phyloP scores from a whole-genome alignment of 2,113 vertebrate genomes.

The Hippopotamus amphibius region DNA sequence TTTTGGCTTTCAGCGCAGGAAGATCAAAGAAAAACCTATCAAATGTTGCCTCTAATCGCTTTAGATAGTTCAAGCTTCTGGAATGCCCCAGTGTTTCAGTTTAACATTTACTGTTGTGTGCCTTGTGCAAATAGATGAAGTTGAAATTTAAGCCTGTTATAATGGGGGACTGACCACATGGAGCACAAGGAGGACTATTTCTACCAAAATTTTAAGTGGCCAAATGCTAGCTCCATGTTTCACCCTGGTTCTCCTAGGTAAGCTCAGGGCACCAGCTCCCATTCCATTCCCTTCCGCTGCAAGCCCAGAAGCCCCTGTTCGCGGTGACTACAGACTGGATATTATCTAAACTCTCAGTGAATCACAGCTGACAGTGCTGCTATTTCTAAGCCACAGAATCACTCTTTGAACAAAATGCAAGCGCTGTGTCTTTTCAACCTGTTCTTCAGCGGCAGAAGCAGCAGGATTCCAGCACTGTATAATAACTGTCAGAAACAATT shows the following conservation, averaged over 20 bases:
- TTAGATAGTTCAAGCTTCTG: slow-evolving; percentile 62
- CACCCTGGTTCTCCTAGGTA: background rate
- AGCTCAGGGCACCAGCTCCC: slow-evolving; percentile 45
- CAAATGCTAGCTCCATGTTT: slow-evolving; percentile 27
- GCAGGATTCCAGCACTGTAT: slow-evolving; percentile 93
- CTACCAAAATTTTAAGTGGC: slow-evolving; percentile 49
- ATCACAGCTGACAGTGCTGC: slow-evolving; percentile 90
- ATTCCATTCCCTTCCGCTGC: slow-evolving; percentile 78
- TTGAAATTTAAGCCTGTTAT: slow-evolving; percentile 50
- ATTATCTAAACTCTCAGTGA: slow-evolving; percentile 89
- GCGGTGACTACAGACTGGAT: slow-evolving; percentile 84
- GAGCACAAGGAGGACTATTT: slow-evolving; percentile 38
- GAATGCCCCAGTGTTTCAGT: slow-evolving; percentile 54
- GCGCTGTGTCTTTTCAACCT: slow-evolving; percentile 92
- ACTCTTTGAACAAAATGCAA: slow-evolving; percentile 92
- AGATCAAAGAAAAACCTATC: slow-evolving; percentile 51
- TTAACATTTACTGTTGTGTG: slow-evolving; percentile 61
- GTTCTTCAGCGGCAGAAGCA: slow-evolving; percentile 91
- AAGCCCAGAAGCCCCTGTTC: slow-evolving; percentile 76
- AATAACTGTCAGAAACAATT: slow-evolving; percentile 99
- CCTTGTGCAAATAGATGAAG: slow-evolving; percentile 52
- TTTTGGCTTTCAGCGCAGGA: slow-evolving; percentile 60
- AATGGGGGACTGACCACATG: background rate
- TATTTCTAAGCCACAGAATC: slow-evolving; percentile 90
- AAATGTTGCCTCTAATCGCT: slow-evolving; percentile 49